Evolutionary conservation across 2,797 vertebrate species (phyloP), one percentile per base, ranked within the genome.

Genomic region (Microctenopoma lineatum): DNA sequence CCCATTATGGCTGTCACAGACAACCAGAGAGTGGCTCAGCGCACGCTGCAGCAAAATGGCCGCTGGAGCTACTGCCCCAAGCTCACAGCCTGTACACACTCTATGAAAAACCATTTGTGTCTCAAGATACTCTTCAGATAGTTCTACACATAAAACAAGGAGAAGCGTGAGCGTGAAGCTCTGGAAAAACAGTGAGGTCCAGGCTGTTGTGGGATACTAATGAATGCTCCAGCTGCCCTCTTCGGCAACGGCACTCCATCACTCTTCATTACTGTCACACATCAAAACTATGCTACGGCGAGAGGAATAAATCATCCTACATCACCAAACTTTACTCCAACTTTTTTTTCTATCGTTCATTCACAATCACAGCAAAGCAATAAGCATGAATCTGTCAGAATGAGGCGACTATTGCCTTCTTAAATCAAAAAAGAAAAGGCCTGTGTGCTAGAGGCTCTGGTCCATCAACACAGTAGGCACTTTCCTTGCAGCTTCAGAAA

Each of bases 231-330:
- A 97, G 96, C 96, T 96, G 96, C 95, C 96, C 94, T 96, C 94
- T 95, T 94, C 95, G 95, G 95, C 95, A 93, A 94, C 95, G 95
- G 94, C 94, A 94, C 96, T 96, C 95, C 96, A 97, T 98, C 96
- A 97, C 96, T 98, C 96, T 97, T 98, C 96, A 99, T 98, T 98
- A 97, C 96, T 97, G 97, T 98, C 97, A 99, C 95, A 95, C 95
- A 97, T 94, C 94, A 96, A 92, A 96, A 96, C 94, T 95, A 94
- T 94, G 92, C 94, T 90, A 94, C 94, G 91, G 93, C 92, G 77
- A 90, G 91, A 92, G 92, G 94, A 95, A 96, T 96, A 96, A 96
- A 97, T 97, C 94, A 96, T 93, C 94, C 92, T 88, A 90, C 92
- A 91, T 93, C 94, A 93, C 87, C 89, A 91, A 96, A 96, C 92